Evolutionary conservation across 2,797 vertebrate genomes (phyloP).

Genomic region (Lacerta agilis): DNA sequence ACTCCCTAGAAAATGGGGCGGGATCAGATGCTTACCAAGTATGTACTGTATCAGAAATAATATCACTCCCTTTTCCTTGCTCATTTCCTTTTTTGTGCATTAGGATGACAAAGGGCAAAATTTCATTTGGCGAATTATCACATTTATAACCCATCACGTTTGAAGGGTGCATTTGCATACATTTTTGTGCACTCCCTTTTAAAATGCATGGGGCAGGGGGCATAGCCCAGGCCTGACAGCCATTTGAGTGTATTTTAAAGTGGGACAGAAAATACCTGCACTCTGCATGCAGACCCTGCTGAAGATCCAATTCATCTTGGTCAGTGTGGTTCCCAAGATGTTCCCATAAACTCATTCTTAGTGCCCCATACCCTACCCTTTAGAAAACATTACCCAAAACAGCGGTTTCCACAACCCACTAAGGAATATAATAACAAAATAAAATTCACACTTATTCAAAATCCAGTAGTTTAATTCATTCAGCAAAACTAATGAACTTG

Average conservation of each 20-base stretch:
- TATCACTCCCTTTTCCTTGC: not conserved
- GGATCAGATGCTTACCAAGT: not conserved
- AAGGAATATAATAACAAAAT: too few relatives aligned
- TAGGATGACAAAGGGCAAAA: not conserved
- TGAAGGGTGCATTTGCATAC: not conserved
- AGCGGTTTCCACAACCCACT: too few relatives aligned
- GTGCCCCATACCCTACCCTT: too few relatives aligned
- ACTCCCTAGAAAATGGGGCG: not conserved
- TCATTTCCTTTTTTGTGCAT: not conserved
- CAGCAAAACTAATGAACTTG: too few relatives aligned
- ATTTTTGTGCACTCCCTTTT: not conserved
- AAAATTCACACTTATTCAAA: too few relatives aligned
- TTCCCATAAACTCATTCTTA: too few relatives aligned
- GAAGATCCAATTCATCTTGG: not conserved
- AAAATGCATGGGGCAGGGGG: not conserved
- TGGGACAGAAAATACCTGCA: not conserved
- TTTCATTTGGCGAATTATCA: not conserved
- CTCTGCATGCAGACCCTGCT: not conserved
- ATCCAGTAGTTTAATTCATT: too few relatives aligned
- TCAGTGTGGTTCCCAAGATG: too few relatives aligned
- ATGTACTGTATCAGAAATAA: not conserved
- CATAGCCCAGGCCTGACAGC: not conserved
- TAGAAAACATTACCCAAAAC: too few relatives aligned
- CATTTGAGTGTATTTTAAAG: slow-evolving; percentile 11
- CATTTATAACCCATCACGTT: not conserved